phyloP scores from a whole-genome alignment of 2,888 invertebrate species.

The Himalopsyche kuldschensis region DNA sequence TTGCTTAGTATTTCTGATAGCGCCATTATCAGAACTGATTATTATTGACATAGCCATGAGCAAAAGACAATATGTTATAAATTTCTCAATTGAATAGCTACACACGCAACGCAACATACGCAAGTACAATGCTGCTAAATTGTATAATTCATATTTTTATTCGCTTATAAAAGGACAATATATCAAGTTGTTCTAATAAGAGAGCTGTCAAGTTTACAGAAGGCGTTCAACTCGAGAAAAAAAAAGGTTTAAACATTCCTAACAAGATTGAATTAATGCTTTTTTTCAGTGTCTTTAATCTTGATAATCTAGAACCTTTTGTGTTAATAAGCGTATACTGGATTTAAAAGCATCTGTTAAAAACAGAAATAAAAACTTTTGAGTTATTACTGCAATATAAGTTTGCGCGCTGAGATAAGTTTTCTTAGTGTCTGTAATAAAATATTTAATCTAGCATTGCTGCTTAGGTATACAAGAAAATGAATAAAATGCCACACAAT shows the following conservation, averaged over 20 bases:
- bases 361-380: not conserved
- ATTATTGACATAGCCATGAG: too few relatives aligned
- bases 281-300: constrained; percentile 18
- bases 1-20: too few relatives aligned
- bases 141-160: too few relatives aligned
- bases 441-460: not conserved
- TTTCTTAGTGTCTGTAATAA: not conserved
- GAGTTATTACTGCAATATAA: not conserved
- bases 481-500: too few relatives aligned
- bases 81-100: too few relatives aligned
- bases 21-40: too few relatives aligned
- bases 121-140: too few relatives aligned
- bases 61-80: too few relatives aligned
- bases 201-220: not conserved
- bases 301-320: constrained; percentile 13
- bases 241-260: not conserved
- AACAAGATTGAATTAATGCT: constrained; percentile 22
- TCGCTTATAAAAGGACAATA: too few relatives aligned
- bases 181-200: not conserved
- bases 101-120: too few relatives aligned
- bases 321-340: constrained; percentile 20
- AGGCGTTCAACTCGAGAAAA: not conserved
- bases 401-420: not conserved
- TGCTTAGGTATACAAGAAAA: too few relatives aligned
- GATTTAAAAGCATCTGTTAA: constrained; percentile 10